Percentiles rank a stretch among this genome's conserved stretches.
Evolutionary conservation across 2,797 vertebrate genomes (phyloP).

Genomic region (Ceyx erithaca): DNA sequence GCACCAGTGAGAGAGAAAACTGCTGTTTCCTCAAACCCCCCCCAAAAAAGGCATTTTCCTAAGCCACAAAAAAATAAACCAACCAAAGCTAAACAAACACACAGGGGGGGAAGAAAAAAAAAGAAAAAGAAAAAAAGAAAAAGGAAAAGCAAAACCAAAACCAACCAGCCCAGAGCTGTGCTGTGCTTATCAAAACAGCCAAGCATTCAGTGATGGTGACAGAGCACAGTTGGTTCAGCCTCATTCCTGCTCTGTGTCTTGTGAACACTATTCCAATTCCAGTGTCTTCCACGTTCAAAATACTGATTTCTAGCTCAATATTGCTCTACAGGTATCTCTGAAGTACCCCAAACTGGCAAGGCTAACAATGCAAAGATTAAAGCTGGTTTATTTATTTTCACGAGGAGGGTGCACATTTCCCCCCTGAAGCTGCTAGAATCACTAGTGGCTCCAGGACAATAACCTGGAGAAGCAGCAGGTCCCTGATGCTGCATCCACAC

Average conservation of each 20-base stretch:
- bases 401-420: background rate
- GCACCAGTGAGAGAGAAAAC: background rate
- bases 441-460: background rate
- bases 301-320: background rate
- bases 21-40: background rate
- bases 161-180: background rate
- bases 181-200: background rate
- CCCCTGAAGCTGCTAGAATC: accelerated
- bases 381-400: background rate
- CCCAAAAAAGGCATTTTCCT: background rate
- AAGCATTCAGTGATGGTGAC: background rate
- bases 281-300: background rate
- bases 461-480: background rate
- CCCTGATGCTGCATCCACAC: accelerated
- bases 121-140: background rate
- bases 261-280: background rate
- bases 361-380: background rate
- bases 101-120: too few relatives aligned
- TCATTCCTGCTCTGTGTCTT: accelerated
- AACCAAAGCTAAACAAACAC: background rate
- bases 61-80: background rate
- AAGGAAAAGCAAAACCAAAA: background rate
- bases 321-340: accelerated
- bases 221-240: background rate
- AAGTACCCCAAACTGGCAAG: background rate